Evolutionary conservation across 2,113 vertebrate genomes (phyloP).

Genomic region (Oncorhynchus nerka): DNA sequence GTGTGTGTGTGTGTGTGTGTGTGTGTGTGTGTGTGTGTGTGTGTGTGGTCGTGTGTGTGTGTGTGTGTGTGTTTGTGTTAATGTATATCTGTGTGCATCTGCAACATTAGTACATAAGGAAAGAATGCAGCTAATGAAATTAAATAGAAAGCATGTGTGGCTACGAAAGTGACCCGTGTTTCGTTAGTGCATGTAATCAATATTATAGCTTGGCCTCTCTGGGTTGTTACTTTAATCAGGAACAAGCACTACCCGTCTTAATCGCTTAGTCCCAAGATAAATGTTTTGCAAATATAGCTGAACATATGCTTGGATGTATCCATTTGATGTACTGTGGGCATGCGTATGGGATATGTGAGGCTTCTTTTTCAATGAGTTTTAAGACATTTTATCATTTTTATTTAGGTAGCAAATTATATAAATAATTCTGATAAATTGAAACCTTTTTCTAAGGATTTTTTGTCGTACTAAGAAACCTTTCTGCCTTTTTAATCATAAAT

Average conservation of each 20-base stretch:
- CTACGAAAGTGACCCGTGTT: slow-evolving; percentile 68
- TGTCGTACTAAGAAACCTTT: slow-evolving; percentile 56
- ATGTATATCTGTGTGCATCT: slow-evolving; percentile 42
- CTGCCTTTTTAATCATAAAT: slow-evolving; percentile 67
- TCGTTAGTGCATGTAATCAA: slow-evolving; percentile 69
- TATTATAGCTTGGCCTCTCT: slow-evolving; percentile 69
- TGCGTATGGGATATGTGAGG: slow-evolving; percentile 40
- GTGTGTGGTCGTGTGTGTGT: slow-evolving; percentile 21
- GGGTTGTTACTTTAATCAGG: slow-evolving; percentile 73
- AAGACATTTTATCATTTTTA: slow-evolving; percentile 37
- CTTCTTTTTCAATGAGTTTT: slow-evolving; percentile 40
- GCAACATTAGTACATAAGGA: slow-evolving; percentile 61
- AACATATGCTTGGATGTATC: slow-evolving; percentile 58
- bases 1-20: neutral
- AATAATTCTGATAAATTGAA: slow-evolving; percentile 49
- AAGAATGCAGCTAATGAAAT: slow-evolving; percentile 71
- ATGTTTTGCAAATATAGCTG: slow-evolving; percentile 65
- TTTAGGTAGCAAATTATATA: slow-evolving; percentile 52
- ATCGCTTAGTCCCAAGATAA: slow-evolving; percentile 65
- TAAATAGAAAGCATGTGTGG: slow-evolving; percentile 73
- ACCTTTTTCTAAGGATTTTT: slow-evolving; percentile 40
- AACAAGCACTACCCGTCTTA: slow-evolving; percentile 72
- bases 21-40: slow-evolving; percentile 45
- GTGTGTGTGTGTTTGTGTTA: neutral
- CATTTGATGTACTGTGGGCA: slow-evolving; percentile 51